phyloP scores from a whole-genome alignment of 2,113 vertebrate species.

The Stigmatopora argus region DNA sequence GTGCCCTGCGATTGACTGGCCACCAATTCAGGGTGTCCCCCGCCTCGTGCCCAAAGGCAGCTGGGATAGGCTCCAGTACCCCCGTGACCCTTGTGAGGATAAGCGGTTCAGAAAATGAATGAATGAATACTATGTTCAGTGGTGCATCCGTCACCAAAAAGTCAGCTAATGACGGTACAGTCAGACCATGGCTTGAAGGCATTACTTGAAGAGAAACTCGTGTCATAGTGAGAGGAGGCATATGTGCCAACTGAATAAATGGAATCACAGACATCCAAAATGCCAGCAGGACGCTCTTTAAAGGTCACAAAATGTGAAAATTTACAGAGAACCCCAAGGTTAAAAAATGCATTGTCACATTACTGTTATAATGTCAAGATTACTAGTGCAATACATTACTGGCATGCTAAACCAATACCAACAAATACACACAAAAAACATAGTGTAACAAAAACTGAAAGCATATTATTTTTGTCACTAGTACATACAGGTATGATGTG shows the following conservation, averaged over 20 bases:
- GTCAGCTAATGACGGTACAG: neutral
- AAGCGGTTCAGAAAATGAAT: too few species aligned
- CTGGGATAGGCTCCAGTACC: too few species aligned
- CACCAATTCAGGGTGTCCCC: too few species aligned
- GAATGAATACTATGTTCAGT: too few species aligned
- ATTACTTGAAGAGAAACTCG: neutral
- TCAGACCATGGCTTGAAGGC: neutral
- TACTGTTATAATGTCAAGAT: neutral
- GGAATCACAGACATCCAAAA: neutral
- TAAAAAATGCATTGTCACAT: neutral
- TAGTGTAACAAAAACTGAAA: neutral
- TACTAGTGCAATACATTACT: neutral
- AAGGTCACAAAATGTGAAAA: neutral
- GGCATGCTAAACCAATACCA: neutral
- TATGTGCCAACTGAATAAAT: neutral
- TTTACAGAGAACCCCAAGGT: neutral
- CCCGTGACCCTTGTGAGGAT: too few species aligned
- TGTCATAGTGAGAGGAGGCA: neutral
- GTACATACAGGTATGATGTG: conserved; percentile 1
- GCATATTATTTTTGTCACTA: conserved; percentile 9
- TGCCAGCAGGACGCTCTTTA: neutral
- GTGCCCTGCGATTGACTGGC: too few species aligned
- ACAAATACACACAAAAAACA: neutral
- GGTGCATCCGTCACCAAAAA: neutral
- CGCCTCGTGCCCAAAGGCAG: too few species aligned